Percentiles rank a stretch among this genome's conserved stretches.
phyloP scores from a whole-genome alignment of 1,140 invertebrate species.

The Pseudomyrmex concolor region DNA sequence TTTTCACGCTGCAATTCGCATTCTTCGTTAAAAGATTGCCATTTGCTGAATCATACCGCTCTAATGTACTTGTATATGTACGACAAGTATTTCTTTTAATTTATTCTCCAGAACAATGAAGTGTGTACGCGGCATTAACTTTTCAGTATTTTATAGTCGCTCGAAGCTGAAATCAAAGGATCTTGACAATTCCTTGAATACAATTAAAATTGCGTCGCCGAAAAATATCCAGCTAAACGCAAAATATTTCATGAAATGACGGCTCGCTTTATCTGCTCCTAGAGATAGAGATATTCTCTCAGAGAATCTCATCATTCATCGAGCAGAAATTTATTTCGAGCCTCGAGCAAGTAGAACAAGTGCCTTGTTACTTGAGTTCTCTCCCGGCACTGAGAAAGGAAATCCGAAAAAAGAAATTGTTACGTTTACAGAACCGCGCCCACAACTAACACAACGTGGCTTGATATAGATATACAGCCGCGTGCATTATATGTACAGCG shows the following conservation, averaged over 20 bases:
- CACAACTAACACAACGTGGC: slow-evolving; percentile 24
- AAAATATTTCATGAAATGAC: slow-evolving; percentile 31
- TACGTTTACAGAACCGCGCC: slow-evolving; percentile 48
- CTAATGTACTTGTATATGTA: too few relatives aligned
- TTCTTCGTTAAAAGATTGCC: neutral
- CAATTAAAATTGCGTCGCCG: neutral
- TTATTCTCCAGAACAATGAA: neutral
- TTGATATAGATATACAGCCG: neutral
- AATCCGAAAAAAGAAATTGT: slow-evolving; percentile 51
- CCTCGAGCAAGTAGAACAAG: slow-evolving; percentile 46
- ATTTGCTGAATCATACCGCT: neutral
- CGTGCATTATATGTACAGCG: neutral
- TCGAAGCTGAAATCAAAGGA: neutral
- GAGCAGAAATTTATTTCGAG: slow-evolving; percentile 72
- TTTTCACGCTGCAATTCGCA: neutral
- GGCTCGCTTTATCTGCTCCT: slow-evolving; percentile 70
- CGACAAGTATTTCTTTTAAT: too few relatives aligned
- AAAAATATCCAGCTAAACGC: slow-evolving; percentile 13
- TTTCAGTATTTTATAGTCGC: slow-evolving; percentile 3
- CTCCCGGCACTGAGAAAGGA: slow-evolving; percentile 47
- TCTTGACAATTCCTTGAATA: neutral
- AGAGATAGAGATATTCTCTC: slow-evolving; percentile 73
- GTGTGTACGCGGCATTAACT: slow-evolving; percentile 21
- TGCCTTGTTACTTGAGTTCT: slow-evolving; percentile 28
- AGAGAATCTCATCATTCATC: slow-evolving; percentile 77